Base-by-base conservation (phyloP, 2,888 invertebrate genomes). In the Gymnocheta viridis region DNA sequence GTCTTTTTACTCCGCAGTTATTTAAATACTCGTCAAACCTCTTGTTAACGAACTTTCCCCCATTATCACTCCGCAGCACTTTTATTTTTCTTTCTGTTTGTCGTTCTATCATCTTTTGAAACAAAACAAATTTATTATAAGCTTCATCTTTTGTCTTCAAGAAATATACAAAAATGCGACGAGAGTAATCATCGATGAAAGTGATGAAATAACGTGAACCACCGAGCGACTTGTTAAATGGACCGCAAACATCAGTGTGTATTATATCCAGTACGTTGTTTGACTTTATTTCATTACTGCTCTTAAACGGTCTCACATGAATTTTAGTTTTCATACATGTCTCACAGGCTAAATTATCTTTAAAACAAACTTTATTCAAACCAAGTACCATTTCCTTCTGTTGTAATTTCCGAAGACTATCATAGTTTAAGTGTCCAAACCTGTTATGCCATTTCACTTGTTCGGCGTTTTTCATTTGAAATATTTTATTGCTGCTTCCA, bases 1-100 rank as follows among this genome's bases (percentile, higher is more conserved):
- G 79, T 24, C 76, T 51, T 12, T 47, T 51, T 54, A 85, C 82
- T 12, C 85, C 82, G 49, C 73, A 32, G 5, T 69, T 19, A 1
- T 76, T 41, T 10, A 86, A 69, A 56, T 56, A 27, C 1, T 56
- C 41, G 24, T 24, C 35, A 35, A 67, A 67, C 7, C 54, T 12
- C 2, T 72, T 35, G 2, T 79, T 54, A 2, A 85, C 62, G 49
- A 54, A 41, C 7, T 70, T 56, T 5, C 38, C 22, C 1, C 38
- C 60, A 14, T 60, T 60, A 6, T 38, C 60, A 6, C 22, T 38
- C 5, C 60, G 14, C 14, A 60, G 14, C 12, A 14, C 14, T 58
- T 58, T 58, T 2, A 69, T 54, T 27, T 69, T 69, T 17, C 17
- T 38, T 17, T 19, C n/a, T 4, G 54, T 70, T 54, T 70, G 69